Evolutionary conservation across 2,888 invertebrate species (phyloP).

Genomic region (Tipula vernalis): DNA sequence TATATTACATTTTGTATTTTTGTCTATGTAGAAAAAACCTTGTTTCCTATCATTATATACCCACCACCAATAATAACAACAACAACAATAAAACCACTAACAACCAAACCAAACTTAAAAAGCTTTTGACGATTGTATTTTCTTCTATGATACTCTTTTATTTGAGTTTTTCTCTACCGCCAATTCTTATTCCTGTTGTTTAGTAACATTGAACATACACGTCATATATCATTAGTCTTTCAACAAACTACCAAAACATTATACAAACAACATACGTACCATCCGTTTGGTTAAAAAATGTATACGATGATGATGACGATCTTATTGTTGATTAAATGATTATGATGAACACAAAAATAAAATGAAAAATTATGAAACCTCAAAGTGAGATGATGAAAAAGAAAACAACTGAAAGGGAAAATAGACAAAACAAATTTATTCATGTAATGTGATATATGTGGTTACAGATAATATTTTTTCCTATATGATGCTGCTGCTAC

Average conservation of each 20-base stretch:
- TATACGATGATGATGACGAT: background rate
- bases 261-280: background rate
- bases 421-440: background rate
- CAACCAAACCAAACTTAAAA: background rate
- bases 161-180: background rate
- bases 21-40: background rate
- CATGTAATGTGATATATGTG: background rate
- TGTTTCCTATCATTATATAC: background rate
- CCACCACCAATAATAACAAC: background rate
- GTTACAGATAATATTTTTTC: background rate
- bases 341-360: background rate
- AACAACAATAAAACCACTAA: background rate
- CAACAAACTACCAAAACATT: background rate
- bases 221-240: background rate
- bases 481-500: background rate
- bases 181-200: background rate
- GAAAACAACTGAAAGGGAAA: background rate
- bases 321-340: background rate
- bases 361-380: background rate
- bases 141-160: background rate
- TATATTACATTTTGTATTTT: background rate
- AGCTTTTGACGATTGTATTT: background rate
- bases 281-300: background rate
- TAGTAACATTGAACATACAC: background rate
- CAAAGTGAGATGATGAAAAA: background rate